A percentile compares a stretch with the other conserved stretches of the same genome.
Evolutionary conservation across 2,888 invertebrate species (phyloP).

Genomic region (Pseudococcus longispinus): DNA sequence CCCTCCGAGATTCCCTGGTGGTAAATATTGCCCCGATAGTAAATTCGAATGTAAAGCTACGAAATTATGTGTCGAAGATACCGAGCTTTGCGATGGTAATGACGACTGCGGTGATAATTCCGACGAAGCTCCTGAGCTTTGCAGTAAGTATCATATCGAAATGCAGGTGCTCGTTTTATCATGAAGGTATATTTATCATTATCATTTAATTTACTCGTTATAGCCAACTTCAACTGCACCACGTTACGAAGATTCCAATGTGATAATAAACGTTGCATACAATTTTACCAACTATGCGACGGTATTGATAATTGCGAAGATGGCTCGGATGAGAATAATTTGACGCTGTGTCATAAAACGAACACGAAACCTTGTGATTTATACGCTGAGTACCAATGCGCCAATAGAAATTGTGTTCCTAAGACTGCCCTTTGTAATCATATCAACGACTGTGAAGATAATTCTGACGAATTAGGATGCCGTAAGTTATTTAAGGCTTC

Average conservation of each 20-base stretch:
- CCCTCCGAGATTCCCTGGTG: slow-evolving; percentile 85
- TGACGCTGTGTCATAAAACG: slow-evolving; percentile 77
- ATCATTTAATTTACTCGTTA: slow-evolving; percentile 45
- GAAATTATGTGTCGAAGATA: slow-evolving; percentile 87
- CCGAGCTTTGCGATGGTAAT: slow-evolving; percentile 90
- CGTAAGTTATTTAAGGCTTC: slow-evolving; percentile 66
- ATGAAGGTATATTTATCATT: too few species aligned
- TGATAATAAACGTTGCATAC: slow-evolving; percentile 84
- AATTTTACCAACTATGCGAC: slow-evolving; percentile 86
- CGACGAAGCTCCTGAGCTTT: slow-evolving; percentile 82
- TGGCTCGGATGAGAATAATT: slow-evolving; percentile 94
- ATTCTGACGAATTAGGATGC: slow-evolving; percentile 89
- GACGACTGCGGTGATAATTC: slow-evolving; percentile 93
- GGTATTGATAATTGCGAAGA: slow-evolving; percentile 92
- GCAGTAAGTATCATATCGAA: slow-evolving; percentile 65
- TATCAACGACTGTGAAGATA: slow-evolving; percentile 89
- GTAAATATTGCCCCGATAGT: slow-evolving; percentile 86
- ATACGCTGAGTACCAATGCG: slow-evolving; percentile 83
- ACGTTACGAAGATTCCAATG: slow-evolving; percentile 86
- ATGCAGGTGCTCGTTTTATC: background rate
- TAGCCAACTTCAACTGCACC: slow-evolving; percentile 84
- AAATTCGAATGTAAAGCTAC: slow-evolving; percentile 89
- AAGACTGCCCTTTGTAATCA: slow-evolving; percentile 83
- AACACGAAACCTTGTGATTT: slow-evolving; percentile 79
- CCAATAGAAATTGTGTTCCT: slow-evolving; percentile 84